A percentile compares a stretch with the other conserved stretches of the same genome.
Evolutionary conservation across 2,113 vertebrate genomes (phyloP).

Genomic region (Anseranas semipalmata): DNA sequence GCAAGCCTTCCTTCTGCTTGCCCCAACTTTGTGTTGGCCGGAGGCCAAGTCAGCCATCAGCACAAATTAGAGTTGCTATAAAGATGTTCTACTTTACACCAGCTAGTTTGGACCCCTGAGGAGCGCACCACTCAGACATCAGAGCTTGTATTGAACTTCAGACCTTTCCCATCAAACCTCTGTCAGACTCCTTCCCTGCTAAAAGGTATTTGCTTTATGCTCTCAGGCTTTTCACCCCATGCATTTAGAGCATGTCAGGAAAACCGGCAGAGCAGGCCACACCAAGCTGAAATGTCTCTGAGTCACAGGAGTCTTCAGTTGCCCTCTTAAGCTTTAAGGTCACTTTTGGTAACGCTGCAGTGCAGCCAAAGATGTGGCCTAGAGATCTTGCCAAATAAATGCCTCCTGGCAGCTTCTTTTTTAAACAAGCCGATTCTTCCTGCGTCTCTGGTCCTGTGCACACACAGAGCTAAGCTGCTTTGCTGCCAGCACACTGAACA

Average conservation of each 20-base stretch:
- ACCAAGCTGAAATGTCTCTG: not conserved
- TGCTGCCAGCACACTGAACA: accelerated
- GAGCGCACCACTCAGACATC: slow-evolving; percentile 13
- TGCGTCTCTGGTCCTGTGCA: accelerated
- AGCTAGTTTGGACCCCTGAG: slow-evolving; percentile 53
- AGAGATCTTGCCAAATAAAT: not conserved
- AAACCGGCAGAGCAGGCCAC: not conserved
- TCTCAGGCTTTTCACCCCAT: not conserved
- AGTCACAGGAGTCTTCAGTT: not conserved
- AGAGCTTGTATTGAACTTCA: slow-evolving; percentile 29
- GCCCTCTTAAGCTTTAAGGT: not conserved
- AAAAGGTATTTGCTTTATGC: not conserved
- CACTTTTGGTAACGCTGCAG: not conserved
- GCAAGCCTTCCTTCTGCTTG: slow-evolving; percentile 64
- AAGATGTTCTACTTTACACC: slow-evolving; percentile 46
- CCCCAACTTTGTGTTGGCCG: slow-evolving; percentile 32
- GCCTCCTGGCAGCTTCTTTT: not conserved
- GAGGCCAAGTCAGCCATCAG: slow-evolving; percentile 57
- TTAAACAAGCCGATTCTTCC: not conserved
- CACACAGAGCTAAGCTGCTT: not conserved
- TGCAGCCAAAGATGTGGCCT: not conserved
- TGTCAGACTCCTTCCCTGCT: not conserved
- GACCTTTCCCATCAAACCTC: slow-evolving; percentile 37
- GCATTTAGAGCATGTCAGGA: not conserved
- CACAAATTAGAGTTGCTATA: slow-evolving; percentile 53